Conservation (phyloP, 1,140 invertebrate genomes). For the Caenorhabditis brenneri region DNA sequence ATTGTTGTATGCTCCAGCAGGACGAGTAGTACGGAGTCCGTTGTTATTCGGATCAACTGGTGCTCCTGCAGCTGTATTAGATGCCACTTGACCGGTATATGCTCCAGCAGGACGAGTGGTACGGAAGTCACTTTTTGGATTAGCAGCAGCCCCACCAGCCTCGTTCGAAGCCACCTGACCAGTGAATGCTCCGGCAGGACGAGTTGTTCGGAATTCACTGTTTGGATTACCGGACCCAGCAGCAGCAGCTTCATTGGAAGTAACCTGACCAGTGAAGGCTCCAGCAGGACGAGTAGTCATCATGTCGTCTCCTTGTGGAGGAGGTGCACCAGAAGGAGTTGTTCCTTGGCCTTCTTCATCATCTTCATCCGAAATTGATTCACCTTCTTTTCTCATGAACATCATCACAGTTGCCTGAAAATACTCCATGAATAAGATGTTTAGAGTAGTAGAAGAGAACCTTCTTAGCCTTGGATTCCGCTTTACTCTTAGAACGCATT, state of each 20-base stretch:
- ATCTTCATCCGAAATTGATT: slow-evolving; percentile 5
- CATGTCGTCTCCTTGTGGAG: background rate
- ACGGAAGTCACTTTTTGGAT: background rate
- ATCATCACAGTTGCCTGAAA: background rate
- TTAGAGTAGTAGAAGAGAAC: background rate
- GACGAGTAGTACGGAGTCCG: background rate
- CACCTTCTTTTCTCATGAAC: background rate
- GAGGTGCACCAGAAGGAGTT: background rate
- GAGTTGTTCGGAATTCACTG: background rate
- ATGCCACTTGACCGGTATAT: background rate
- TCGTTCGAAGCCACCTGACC: background rate
- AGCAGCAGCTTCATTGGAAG: background rate
- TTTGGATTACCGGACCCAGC: background rate
- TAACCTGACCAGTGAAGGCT: background rate
- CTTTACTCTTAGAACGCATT: background rate
- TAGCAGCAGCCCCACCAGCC: background rate
- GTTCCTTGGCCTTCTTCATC: background rate
- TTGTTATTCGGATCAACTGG: background rate
- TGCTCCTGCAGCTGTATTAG: background rate
- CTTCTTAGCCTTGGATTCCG: background rate
- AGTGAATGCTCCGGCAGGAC: background rate
- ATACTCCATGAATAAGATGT: background rate
- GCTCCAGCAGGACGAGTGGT: background rate
- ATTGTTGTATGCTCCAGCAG: background rate
- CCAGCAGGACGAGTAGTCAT: background rate